phyloP scores from a whole-genome alignment of 1,140 invertebrate species.

The Ceratoteleas bidentatus region DNA sequence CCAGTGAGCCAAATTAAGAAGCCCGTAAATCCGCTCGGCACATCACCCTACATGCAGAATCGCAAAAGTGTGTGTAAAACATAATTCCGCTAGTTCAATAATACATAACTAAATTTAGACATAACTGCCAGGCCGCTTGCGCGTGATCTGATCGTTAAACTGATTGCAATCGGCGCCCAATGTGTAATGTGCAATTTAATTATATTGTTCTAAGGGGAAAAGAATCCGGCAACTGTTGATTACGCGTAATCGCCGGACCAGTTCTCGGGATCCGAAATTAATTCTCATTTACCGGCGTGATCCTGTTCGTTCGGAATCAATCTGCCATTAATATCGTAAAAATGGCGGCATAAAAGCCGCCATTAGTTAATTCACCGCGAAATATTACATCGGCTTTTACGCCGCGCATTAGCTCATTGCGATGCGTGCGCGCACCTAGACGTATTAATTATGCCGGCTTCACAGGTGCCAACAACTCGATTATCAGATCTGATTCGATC shows the following conservation, averaged over 20 bases:
- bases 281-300: constrained; percentile 5
- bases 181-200: neutral
- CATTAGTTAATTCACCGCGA: constrained; percentile 40
- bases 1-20: no score
- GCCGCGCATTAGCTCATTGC: constrained; percentile 44
- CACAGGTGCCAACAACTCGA: constrained; percentile 80
- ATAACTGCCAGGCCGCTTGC: neutral
- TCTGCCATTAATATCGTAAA: constrained; percentile 28
- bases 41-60: no score
- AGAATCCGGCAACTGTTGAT: constrained; percentile 12
- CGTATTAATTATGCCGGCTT: constrained; percentile 78
- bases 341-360: constrained; percentile 22
- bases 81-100: no score
- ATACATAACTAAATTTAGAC: neutral
- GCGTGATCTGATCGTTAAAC: neutral
- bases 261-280: constrained; percentile 20
- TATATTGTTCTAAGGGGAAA: constrained; percentile 1
- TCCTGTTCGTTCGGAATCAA: constrained; percentile 9
- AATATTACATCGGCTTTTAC: constrained; percentile 43
- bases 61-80: no score
- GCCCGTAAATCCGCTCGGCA: no score
- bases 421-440: constrained; percentile 63
- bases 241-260: constrained; percentile 4
- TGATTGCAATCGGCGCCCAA: neutral
- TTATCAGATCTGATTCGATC: constrained; percentile 78